Evolutionary conservation across 1,140 invertebrate species (phyloP).

Genomic region (Monochamus saltuarius): DNA sequence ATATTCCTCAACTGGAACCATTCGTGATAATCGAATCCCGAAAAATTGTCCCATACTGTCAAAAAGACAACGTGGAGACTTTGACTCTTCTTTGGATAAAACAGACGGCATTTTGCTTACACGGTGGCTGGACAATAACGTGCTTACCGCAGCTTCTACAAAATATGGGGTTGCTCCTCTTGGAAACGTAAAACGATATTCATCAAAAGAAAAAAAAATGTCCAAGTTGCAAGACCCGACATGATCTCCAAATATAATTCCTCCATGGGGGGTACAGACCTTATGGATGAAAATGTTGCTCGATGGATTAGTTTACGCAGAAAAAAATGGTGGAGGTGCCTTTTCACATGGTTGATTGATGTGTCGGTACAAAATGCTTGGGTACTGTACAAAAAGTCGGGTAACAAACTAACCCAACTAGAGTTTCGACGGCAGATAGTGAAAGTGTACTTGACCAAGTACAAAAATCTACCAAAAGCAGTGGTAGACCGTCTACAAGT

Average conservation of each 20-base stretch:
- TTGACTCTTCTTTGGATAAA: too few relatives aligned
- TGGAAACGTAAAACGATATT: too few relatives aligned
- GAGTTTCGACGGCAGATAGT: conserved; percentile 37
- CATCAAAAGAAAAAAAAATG: neutral
- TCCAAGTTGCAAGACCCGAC: conserved; percentile 35
- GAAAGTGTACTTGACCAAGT: conserved; percentile 24
- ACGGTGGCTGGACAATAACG: too few relatives aligned
- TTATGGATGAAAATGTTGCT: conserved; percentile 49
- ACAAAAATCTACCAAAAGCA: neutral
- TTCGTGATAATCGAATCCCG: conserved; percentile 25
- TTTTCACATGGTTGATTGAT: conserved; percentile 45
- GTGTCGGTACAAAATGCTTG: conserved; percentile 46
- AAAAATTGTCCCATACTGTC: conserved; percentile 14
- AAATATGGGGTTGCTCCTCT: too few relatives aligned
- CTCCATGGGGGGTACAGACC: conserved; percentile 46
- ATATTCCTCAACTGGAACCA: conserved; percentile 12
- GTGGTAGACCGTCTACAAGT: conserved; percentile 7
- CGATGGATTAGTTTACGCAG: conserved; percentile 44
- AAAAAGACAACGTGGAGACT: conserved; percentile 1
- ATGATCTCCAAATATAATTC: conserved; percentile 38
- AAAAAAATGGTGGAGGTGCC: conserved; percentile 49
- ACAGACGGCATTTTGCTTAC: too few relatives aligned
- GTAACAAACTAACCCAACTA: conserved; percentile 28
- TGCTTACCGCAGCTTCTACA: too few relatives aligned
- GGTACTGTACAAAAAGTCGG: conserved; percentile 36